These are phyloP conservation scores for Microcaecilia unicolor DNA, from an alignment of 2,797 vertebrate species.

Conservation along the genomic window DNA sequence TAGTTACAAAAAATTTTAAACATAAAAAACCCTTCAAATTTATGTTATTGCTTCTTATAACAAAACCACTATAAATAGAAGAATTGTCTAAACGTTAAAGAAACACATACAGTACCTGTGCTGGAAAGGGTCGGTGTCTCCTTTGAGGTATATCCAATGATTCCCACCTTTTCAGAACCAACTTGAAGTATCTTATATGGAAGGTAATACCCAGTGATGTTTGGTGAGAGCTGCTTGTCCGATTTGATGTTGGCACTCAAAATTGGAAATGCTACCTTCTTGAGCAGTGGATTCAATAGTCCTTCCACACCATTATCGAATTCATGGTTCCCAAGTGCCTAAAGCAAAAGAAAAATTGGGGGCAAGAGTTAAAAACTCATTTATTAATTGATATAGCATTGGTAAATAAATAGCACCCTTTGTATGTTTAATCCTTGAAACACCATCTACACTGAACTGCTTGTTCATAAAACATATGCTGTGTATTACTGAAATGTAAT, in stretches of 20 bases:
- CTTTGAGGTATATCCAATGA: slow-evolving; percentile 82
- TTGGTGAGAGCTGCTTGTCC: slow-evolving; percentile 30
- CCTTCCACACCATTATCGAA: slow-evolving; percentile 83
- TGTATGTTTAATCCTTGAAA: too few relatives aligned
- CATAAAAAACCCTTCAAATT: too few relatives aligned
- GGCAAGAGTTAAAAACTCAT: not conserved
- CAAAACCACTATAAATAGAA: too few relatives aligned
- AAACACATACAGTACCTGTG: slow-evolving; percentile 65
- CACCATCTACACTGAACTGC: too few relatives aligned
- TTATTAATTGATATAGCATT: too few relatives aligned
- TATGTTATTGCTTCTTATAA: too few relatives aligned
- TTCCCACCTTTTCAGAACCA: slow-evolving; percentile 56
- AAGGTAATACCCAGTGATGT: slow-evolving; percentile 50
- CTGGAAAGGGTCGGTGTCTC: slow-evolving; percentile 77
- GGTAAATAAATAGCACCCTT: too few relatives aligned
- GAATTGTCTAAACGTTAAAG: too few relatives aligned
- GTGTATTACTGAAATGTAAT: too few relatives aligned
- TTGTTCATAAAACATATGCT: too few relatives aligned
- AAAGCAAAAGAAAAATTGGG: slow-evolving; percentile 24
- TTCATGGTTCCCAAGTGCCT: slow-evolving; percentile 90
- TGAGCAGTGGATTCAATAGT: slow-evolving; percentile 72
- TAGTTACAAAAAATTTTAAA: too few relatives aligned
- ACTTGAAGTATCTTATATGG: slow-evolving; percentile 64
- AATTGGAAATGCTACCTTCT: slow-evolving; percentile 56
- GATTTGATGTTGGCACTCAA: slow-evolving; percentile 78